These are phyloP conservation scores for Omphaloscelis lunosa DNA, from an alignment of 2,888 invertebrate species.

Conservation along the genomic window DNA sequence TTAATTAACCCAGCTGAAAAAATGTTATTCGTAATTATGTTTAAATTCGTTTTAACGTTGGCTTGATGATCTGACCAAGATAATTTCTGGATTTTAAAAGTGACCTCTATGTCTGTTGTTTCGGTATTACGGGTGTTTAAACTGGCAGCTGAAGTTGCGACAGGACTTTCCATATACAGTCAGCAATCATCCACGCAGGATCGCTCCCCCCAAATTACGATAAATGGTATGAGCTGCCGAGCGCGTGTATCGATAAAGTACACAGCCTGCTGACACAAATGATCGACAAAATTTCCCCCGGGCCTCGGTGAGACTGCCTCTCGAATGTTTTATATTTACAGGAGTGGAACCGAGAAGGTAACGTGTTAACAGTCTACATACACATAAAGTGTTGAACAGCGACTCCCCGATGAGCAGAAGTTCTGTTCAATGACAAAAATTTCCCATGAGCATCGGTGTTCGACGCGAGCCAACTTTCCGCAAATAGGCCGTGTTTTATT, in stretches of 20 bases:
- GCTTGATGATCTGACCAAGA: too few relatives aligned
- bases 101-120: too few relatives aligned
- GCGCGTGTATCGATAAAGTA: conserved; percentile 72
- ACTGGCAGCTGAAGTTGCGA: background rate
- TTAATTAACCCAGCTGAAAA: too few relatives aligned
- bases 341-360: conserved; percentile 64
- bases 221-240: conserved; percentile 63
- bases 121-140: too few relatives aligned
- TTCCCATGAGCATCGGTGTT: conserved; percentile 73
- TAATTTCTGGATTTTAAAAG: too few relatives aligned
- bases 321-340: conserved; percentile 75
- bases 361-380: conserved; percentile 71
- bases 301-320: conserved; percentile 68
- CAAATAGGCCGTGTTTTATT: conserved; percentile 39
- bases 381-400: conserved; percentile 73
- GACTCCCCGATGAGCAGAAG: conserved; percentile 67
- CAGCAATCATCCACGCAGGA: conserved; percentile 40
- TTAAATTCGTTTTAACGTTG: too few relatives aligned
- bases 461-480: conserved; percentile 49
- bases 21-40: too few relatives aligned
- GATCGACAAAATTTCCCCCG: conserved; percentile 78
- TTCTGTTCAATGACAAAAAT: conserved; percentile 73
- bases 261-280: conserved; percentile 76
- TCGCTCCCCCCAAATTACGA: conserved; percentile 57
- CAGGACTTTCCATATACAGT: background rate